Conservation (phyloP, 2,888 invertebrate genomes). For the Polymixis flavicincta region DNA sequence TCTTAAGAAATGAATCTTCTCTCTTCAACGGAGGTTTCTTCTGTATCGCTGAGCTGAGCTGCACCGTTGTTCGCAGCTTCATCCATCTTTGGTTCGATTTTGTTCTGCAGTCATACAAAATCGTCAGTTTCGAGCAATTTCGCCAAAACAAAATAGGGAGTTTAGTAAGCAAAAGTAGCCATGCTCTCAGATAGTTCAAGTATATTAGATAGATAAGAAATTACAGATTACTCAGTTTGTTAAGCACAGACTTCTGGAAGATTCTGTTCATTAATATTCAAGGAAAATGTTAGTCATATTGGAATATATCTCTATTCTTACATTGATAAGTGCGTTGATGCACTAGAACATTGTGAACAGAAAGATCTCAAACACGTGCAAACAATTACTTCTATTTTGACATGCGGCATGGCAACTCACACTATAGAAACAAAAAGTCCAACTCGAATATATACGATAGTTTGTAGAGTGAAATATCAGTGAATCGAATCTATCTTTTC, state of each 20-base stretch:
- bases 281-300: slow-evolving; percentile 49
- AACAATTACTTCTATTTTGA: slow-evolving; percentile 82
- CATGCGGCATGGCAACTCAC: slow-evolving; percentile 87
- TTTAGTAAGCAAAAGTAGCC: slow-evolving; percentile 75
- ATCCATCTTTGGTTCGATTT: slow-evolving; percentile 99
- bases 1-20: slow-evolving; percentile 97
- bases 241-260: slow-evolving; percentile 63
- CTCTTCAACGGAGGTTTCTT: slow-evolving; percentile 97
- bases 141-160: slow-evolving; percentile 55
- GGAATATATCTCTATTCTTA: slow-evolving; percentile 63
- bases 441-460: slow-evolving; percentile 75
- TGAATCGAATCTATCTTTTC: slow-evolving; percentile 80
- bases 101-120: slow-evolving; percentile 91
- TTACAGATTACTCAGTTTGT: slow-evolving; percentile 57
- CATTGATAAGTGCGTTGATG: slow-evolving; percentile 65
- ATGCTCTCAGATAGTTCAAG: slow-evolving; percentile 76
- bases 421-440: slow-evolving; percentile 79
- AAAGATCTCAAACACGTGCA: slow-evolving; percentile 83
- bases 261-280: slow-evolving; percentile 65
- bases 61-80: slow-evolving; percentile 98
- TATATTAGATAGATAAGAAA: slow-evolving; percentile 65
- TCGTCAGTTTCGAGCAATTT: slow-evolving; percentile 57
- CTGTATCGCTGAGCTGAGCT: slow-evolving; percentile 96
- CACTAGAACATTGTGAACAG: slow-evolving; percentile 74
- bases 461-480: slow-evolving; percentile 83